Conservation (phyloP, 2,888 invertebrate species). For the Torymus tubicola region DNA sequence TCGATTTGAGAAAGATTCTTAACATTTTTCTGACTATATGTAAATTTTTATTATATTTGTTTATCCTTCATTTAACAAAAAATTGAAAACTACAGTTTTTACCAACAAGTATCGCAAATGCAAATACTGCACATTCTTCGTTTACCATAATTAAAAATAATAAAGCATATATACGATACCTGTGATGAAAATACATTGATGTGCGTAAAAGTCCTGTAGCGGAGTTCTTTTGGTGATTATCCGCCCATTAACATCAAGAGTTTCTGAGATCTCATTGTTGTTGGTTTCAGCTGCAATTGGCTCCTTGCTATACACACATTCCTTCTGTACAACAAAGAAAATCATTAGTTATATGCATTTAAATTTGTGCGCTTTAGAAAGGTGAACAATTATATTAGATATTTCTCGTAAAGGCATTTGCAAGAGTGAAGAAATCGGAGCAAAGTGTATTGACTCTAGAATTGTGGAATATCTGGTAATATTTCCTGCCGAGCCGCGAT, state of each 20-base stretch:
- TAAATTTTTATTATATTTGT: too few relatives aligned
- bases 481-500: too few relatives aligned
- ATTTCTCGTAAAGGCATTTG: neutral
- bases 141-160: neutral
- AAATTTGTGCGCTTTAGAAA: slow-evolving; percentile 7
- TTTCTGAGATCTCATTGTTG: slow-evolving; percentile 65
- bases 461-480: neutral
- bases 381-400: slow-evolving; percentile 1
- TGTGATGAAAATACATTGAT: slow-evolving; percentile 70
- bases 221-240: slow-evolving; percentile 68
- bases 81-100: too few relatives aligned
- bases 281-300: slow-evolving; percentile 61
- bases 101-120: too few relatives aligned
- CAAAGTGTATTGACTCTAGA: neutral
- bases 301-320: slow-evolving; percentile 27
- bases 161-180: slow-evolving; percentile 60
- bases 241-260: slow-evolving; percentile 59
- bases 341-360: neutral
- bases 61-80: too few relatives aligned
- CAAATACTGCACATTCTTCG: too few relatives aligned
- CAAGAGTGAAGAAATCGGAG: neutral
- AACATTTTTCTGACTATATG: too few relatives aligned
- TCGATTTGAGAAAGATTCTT: too few relatives aligned
- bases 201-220: slow-evolving; percentile 70
- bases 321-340: slow-evolving; percentile 26